Percentiles rank a stretch among this genome's conserved stretches.
phyloP scores from a whole-genome alignment of 2,888 invertebrate genomes.

The Dryobotodes eremita region DNA sequence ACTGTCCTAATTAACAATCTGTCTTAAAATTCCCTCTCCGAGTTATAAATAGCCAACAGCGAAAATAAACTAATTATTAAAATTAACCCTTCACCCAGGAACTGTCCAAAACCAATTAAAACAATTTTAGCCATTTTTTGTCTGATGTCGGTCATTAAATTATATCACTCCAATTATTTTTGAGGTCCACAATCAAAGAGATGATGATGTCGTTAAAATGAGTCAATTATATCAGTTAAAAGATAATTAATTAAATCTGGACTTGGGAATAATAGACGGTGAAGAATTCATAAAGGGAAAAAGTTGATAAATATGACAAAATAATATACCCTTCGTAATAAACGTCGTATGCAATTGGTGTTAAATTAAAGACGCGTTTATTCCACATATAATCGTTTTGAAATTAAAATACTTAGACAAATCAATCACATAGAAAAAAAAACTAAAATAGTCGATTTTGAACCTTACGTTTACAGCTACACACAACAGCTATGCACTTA shows the following conservation, averaged over 20 bases:
- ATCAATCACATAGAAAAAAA: not conserved
- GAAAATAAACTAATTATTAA: slow-evolving; percentile 49
- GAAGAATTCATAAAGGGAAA: not conserved
- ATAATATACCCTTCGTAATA: not conserved
- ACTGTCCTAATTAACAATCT: slow-evolving; percentile 31
- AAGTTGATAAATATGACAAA: too few species aligned
- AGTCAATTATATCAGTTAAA: slow-evolving; percentile 36
- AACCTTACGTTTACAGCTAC: not conserved
- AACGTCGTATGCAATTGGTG: not conserved
- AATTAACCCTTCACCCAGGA: slow-evolving; percentile 43
- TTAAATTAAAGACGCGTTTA: not conserved
- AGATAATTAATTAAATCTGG: slow-evolving; percentile 17
- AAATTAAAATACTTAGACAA: not conserved
- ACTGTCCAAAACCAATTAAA: slow-evolving; percentile 62
- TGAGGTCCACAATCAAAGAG: slow-evolving; percentile 32
- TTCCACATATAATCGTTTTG: not conserved
- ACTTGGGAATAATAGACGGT: not conserved
- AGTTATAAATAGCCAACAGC: slow-evolving; percentile 25
- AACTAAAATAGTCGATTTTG: not conserved
- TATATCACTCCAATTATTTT: slow-evolving; percentile 53
- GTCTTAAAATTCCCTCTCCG: not conserved
- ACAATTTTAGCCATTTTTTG: slow-evolving; percentile 55
- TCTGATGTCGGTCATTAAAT: slow-evolving; percentile 48
- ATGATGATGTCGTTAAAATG: slow-evolving; percentile 24
- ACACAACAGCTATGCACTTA: not conserved